phyloP scores from a whole-genome alignment of 2,797 vertebrate species.

The Acrocephalus scirpaceus region DNA sequence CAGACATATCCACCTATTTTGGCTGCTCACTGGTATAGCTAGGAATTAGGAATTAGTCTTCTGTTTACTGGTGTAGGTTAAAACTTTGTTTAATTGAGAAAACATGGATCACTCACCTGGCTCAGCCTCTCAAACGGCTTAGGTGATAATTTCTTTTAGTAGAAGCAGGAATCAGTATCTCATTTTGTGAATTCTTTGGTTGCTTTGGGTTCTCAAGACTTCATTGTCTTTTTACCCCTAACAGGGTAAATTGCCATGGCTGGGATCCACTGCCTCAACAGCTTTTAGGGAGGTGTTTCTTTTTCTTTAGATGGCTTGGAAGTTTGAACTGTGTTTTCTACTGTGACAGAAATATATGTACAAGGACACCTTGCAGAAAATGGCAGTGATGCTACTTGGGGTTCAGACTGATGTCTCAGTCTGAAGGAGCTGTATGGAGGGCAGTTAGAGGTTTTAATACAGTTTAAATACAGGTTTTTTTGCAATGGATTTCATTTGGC shows the following conservation, averaged over 20 bases:
- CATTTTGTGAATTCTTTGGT: neutral
- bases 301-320: neutral
- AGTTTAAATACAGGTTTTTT: too few relatives aligned
- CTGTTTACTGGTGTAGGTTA: neutral
- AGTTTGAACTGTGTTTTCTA: neutral
- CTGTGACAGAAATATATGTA: neutral
- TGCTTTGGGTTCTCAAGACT: neutral
- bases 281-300: neutral
- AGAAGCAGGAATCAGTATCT: neutral
- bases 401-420: neutral
- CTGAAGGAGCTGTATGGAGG: neutral
- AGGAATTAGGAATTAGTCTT: neutral
- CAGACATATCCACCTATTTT: accelerated
- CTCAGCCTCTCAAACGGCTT: neutral
- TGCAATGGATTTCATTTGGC: too few relatives aligned
- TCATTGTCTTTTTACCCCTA: neutral
- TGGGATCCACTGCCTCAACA: neutral
- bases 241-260: neutral
- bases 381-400: neutral
- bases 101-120: neutral
- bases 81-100: neutral
- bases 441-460: neutral
- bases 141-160: neutral
- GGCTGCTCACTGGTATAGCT: neutral
- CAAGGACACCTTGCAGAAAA: neutral